Base-by-base conservation (phyloP, 2,888 invertebrate species). In the Temnothorax rugatulus region DNA sequence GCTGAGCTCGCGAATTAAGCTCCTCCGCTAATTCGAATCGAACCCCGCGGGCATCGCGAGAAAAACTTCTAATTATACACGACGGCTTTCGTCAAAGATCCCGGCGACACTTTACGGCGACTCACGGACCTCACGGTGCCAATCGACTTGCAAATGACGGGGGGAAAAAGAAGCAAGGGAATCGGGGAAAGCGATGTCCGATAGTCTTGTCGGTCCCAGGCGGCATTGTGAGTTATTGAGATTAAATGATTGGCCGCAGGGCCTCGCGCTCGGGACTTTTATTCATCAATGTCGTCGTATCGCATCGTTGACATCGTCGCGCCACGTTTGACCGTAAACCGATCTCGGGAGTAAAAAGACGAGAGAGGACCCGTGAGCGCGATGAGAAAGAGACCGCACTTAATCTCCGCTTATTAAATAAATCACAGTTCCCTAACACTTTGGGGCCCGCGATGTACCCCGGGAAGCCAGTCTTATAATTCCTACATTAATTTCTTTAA, bases 341-440 rank as follows among this genome's bases (percentile, higher is more conserved):
- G 90, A 90, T 90, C 86, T 82, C 68, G 54, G 75, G 2, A 21
- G 29, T 21, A 84, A 86, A 83, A 84, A 47, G 83, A 85, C 82
- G 84, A 87, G 87, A 87, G 87, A 84, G 66, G 64, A 64, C 41
- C 50, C 61, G 47, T 54, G 15, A 25, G 4, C 8, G 79, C 29
- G 38, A 38, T 41, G 25, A 66, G 38, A 75, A 5, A 38, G 18
- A 66, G 38, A 15, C 44, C 66, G 84, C 79, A 50, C 79, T 90
- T 89, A 89, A 90, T 87, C 89, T 85, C 87, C 75, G 84, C 90
- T 90, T 89, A 88, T 90, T 89, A 90, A 90, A 90, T 90, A 90
- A 90, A 90, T 90, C 91, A 90, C 87, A 74, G 77, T 54, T 82
- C 68, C 77, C 89, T 88, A 63, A 83, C 85, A 82, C 86, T 52